These are phyloP conservation scores for Pantelozetes paolii DNA, from an alignment of 2,888 invertebrate species.

Conservation along the genomic window DNA sequence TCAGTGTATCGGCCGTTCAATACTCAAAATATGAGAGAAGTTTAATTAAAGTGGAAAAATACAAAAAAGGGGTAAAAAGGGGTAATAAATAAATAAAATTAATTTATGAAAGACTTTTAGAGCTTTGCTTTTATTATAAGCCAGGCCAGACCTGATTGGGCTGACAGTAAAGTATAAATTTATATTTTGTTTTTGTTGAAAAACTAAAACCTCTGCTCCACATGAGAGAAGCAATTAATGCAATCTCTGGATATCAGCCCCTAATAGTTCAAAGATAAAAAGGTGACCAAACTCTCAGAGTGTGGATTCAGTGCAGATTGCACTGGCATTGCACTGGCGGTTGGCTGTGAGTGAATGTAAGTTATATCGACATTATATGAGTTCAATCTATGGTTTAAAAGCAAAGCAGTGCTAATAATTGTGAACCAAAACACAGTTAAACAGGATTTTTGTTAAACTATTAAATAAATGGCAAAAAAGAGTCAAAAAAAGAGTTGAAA, in stretches of 20 bases:
- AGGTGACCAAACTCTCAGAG: slow-evolving; percentile 24
- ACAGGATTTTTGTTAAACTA: slow-evolving; percentile 16
- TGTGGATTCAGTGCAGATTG: background rate
- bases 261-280: slow-evolving; percentile 10
- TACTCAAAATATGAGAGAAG: slow-evolving; percentile 7
- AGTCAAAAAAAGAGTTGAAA: background rate
- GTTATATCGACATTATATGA: background rate
- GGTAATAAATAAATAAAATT: slow-evolving; percentile 26
- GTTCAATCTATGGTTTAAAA: background rate
- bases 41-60: slow-evolving; percentile 22
- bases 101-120: slow-evolving; percentile 12
- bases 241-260: slow-evolving; percentile 34
- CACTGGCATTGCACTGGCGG: background rate
- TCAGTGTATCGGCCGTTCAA: background rate
- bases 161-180: slow-evolving; percentile 22
- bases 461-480: slow-evolving; percentile 5
- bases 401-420: background rate
- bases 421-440: slow-evolving; percentile 20
- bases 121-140: slow-evolving; percentile 1
- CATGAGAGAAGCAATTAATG: slow-evolving; percentile 34
- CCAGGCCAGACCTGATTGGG: slow-evolving; percentile 6
- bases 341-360: background rate
- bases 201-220: background rate
- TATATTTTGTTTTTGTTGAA: background rate
- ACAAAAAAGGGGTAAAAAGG: background rate